phyloP scores from a whole-genome alignment of 2,888 invertebrate species.

The Zootermopsis nevadensis region DNA sequence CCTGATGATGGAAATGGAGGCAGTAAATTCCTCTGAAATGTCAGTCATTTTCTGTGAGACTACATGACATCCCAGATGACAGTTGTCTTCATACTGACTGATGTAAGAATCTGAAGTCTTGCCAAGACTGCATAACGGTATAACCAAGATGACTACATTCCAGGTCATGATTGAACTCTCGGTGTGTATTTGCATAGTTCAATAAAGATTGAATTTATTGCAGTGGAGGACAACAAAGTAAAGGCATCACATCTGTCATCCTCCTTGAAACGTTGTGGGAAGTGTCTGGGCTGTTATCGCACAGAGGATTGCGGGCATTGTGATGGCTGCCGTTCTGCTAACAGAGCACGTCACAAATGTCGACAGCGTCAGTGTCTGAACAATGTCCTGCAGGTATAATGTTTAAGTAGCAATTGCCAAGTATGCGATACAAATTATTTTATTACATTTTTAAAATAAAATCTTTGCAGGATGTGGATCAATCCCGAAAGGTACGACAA shows the following conservation, averaged over 20 bases:
- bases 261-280: slow-evolving; percentile 73
- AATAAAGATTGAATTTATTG: background rate
- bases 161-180: no score
- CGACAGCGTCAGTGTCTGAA: slow-evolving; percentile 57
- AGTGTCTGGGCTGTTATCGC: slow-evolving; percentile 79
- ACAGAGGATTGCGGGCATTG: slow-evolving; percentile 78
- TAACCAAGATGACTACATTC: no score
- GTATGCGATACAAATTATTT: no score
- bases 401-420: no score
- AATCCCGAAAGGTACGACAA: slow-evolving; percentile 2
- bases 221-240: slow-evolving; percentile 55
- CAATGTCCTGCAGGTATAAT: slow-evolving; percentile 24
- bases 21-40: no score
- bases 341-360: slow-evolving; percentile 64
- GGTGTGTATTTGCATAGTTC: no score
- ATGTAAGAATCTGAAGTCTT: no score
- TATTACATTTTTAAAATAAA: background rate
- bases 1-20: no score
- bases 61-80: no score
- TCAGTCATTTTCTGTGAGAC: no score
- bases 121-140: no score
- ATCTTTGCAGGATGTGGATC: slow-evolving; percentile 29
- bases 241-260: slow-evolving; percentile 56
- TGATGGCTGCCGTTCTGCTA: slow-evolving; percentile 69
- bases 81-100: no score